phyloP scores from a whole-genome alignment of 2,113 vertebrate species.

The Donacobius atricapilla region DNA sequence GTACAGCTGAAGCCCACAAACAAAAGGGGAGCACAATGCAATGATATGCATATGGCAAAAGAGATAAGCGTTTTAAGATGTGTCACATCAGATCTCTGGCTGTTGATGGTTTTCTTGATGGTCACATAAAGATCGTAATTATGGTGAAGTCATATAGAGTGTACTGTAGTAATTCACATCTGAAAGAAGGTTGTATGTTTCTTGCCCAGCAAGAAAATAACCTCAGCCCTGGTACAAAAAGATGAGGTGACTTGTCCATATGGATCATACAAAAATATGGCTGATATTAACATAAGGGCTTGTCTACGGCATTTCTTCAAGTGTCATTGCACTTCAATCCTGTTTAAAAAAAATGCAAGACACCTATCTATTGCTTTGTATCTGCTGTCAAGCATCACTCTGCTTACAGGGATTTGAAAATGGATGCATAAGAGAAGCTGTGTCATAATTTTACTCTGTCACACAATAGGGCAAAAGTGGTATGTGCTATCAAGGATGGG shows the following conservation, averaged over 20 bases:
- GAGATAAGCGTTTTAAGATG: neutral
- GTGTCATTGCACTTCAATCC: neutral
- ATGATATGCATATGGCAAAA: neutral
- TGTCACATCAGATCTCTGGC: neutral
- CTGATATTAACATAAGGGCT: neutral
- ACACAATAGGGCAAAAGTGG: conserved; percentile 2
- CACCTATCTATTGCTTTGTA: neutral
- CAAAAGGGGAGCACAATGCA: neutral
- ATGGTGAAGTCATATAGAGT: neutral
- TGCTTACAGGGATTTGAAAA: conserved; percentile 4
- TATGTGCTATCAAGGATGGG: neutral
- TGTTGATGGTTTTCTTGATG: neutral
- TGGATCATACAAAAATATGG: neutral
- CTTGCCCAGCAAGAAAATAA: neutral
- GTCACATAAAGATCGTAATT: neutral
- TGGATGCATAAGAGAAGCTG: neutral
- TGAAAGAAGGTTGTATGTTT: neutral
- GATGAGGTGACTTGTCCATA: neutral
- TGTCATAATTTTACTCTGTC: conserved; percentile 21
- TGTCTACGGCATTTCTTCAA: neutral
- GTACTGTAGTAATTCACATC: neutral
- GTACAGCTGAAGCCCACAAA: neutral
- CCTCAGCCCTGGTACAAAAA: neutral
- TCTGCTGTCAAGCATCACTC: neutral
- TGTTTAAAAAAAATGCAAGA: neutral